Evolutionary conservation across 2,113 vertebrate species (phyloP), one percentile per base, ranked within the genome.

Genomic region (Pelusios castaneus): DNA sequence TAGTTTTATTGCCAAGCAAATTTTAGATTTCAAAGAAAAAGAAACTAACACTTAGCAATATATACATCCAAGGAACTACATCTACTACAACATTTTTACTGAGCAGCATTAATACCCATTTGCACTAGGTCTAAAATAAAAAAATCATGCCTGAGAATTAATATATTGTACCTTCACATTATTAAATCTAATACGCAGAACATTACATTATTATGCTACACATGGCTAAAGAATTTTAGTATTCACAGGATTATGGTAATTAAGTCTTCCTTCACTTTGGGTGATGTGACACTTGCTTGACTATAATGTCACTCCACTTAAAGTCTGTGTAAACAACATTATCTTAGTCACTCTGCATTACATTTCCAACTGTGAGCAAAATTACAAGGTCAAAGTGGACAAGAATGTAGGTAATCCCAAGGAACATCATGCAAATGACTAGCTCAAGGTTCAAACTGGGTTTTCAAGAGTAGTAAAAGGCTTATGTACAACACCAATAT

Each of bases 231-330:
- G 97, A 98, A 97, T 98, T 98, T 98, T 98, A 98, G 97, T 97
- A 98, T 98, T 98, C 97, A 97, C 95, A 89, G 97, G 98, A 98
- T 98, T 98, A 98, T 98, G 97, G 97, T 98, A 98, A 98, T 99
- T 98, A 98, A 98, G 97, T 97, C 98, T 98, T 97, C 96, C 96
- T 98, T 98, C 98, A 98, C 98, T 98, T 98, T 98, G 97, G 97
- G 95, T 98, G 98, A 98, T 98, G 97, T 98, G 98, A 98, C 98
- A 98, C 98, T 98, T 98, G 98, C 97, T 98, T 98, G 97, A 98
- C 98, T 98, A 98, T 98, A 98, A 98, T 98, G 98, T 98, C 98
- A 98, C 97, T 98, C 97, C 98, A 98, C 98, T 98, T 98, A 98
- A 98, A 98, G 98, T 97, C 98, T 98, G 97, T 98, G 98, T 98